Base-by-base conservation (phyloP, 2,888 invertebrate genomes). In the Pogonocherus hispidulus region DNA sequence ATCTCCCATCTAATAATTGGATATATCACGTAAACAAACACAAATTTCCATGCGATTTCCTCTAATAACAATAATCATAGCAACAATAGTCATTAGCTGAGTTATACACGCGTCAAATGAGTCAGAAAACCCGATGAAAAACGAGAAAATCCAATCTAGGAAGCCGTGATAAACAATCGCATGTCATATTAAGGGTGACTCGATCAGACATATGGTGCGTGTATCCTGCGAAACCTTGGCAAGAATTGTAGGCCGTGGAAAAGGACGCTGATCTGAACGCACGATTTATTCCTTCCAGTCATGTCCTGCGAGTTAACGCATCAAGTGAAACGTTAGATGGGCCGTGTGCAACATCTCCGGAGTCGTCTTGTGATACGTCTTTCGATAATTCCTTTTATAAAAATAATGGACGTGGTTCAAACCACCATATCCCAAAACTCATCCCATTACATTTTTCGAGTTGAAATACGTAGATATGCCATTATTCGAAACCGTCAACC, bases 161-260 rank as follows among this genome's bases (percentile, higher is more conserved):
- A 74, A 77, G 71, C 71, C 66, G 76, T 78, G 79, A 82, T 82
- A 81, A 82, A 84, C 81, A 82, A 80, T 82, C 80, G 79, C 79
- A 78, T 80, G 81, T 82, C 81, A 81, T 80, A 83, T 82, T 82
- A 81, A 78, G 75, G 72, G 77, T 75, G 75, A 78, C 79, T 81
- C 76, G 80, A 82, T 83, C 81, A 78, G 79, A 78, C 81, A 82
- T 82, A 83, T 84, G 83, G 82, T 80, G 82, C 84, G 84, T 84
- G 79, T 72, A 81, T 83, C 82, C 81, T 76, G 78, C 71, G 64
- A 68, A 67, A 37, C 49, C 56, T 49, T 56, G 6, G 64, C 66
- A 51, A 51, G 62, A 62, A 51, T 51, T 63, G 41, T 23, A 56
- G 44, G 62, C 66, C 35, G 32, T 9, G 51, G 35, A 9, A 46